Conservation (phyloP, 2,797 vertebrate genomes). For the Sebastes steindachneri region DNA sequence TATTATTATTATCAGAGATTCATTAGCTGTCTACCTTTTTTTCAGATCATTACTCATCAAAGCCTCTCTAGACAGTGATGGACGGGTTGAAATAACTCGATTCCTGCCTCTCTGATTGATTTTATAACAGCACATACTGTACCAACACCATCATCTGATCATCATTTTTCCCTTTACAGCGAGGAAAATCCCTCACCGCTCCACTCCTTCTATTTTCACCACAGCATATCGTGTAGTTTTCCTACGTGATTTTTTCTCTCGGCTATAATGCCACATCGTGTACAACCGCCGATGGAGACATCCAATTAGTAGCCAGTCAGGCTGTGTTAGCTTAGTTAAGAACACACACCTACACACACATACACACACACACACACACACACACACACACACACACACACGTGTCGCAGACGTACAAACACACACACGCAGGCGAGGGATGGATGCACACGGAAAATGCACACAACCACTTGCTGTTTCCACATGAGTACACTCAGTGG, state of each 20-base stretch:
- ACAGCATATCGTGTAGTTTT: conserved; percentile 4
- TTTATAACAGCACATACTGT: conserved; percentile 25
- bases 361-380: conserved; percentile 35
- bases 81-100: conserved; percentile 42
- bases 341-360: conserved; percentile 60
- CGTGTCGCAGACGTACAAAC: conserved; percentile 35
- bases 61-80: conserved; percentile 48
- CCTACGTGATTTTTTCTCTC: conserved; percentile 44
- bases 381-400: conserved; percentile 31
- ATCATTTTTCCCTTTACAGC: background rate
- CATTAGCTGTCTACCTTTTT: conserved; percentile 51
- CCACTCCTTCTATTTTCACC: conserved; percentile 16
- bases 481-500: conserved; percentile 58
- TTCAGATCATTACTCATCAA: conserved; percentile 60
- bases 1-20: conserved; percentile 29
- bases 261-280: conserved; percentile 42
- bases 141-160: conserved; percentile 20
- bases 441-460: conserved; percentile 35
- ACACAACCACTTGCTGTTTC: conserved; percentile 70
- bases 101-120: conserved; percentile 50
- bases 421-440: conserved; percentile 26
- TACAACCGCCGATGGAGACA: conserved; percentile 66
- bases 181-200: conserved; percentile 36
- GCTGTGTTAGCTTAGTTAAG: conserved; percentile 73
- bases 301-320: conserved; percentile 78